Evolutionary conservation across 2,888 invertebrate genomes (phyloP).

Genomic region (Helicoverpa assulta): DNA sequence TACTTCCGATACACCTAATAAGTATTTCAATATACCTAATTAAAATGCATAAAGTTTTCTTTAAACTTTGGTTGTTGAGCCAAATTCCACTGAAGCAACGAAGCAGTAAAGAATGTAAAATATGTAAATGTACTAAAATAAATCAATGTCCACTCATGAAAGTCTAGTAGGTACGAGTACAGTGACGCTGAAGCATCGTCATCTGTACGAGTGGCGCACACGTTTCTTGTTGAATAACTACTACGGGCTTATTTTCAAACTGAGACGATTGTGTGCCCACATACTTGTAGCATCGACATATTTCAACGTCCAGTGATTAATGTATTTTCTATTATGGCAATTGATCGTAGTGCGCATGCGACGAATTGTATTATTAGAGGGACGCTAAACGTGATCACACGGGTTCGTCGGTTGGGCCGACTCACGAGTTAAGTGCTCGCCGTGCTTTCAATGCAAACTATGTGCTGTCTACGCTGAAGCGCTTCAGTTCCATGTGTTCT

Average conservation of each 20-base stretch:
- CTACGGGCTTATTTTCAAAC: slow-evolving; percentile 81
- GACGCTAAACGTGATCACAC: slow-evolving; percentile 79
- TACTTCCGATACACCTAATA: no score
- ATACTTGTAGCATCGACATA: slow-evolving; percentile 70
- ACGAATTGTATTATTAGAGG: slow-evolving; percentile 82
- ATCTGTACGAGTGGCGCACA: slow-evolving; percentile 59
- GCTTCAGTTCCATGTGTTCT: slow-evolving; percentile 49
- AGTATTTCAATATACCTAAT: no score
- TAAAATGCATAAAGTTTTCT: no score
- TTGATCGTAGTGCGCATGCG: slow-evolving; percentile 86
- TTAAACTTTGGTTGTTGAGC: no score
- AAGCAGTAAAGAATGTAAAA: neutral
- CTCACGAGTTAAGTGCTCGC: slow-evolving; percentile 62
- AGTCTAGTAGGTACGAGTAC: slow-evolving; percentile 29
- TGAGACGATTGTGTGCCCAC: slow-evolving; percentile 75
- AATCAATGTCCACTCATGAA: slow-evolving; percentile 40
- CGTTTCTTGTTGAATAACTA: slow-evolving; percentile 78
- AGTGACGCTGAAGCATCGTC: slow-evolving; percentile 34
- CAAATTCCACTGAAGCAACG: no score
- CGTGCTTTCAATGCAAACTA: slow-evolving; percentile 67
- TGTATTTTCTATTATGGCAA: slow-evolving; percentile 85
- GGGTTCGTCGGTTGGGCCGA: slow-evolving; percentile 67
- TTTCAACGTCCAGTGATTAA: slow-evolving; percentile 81
- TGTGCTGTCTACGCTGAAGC: slow-evolving; percentile 61
- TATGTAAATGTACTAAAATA: neutral